Percentiles rank a stretch among this genome's conserved stretches.
These are phyloP conservation scores for Macropus fuliginosus DNA, from an alignment of 2,797 vertebrate species.

Conservation along the genomic window DNA sequence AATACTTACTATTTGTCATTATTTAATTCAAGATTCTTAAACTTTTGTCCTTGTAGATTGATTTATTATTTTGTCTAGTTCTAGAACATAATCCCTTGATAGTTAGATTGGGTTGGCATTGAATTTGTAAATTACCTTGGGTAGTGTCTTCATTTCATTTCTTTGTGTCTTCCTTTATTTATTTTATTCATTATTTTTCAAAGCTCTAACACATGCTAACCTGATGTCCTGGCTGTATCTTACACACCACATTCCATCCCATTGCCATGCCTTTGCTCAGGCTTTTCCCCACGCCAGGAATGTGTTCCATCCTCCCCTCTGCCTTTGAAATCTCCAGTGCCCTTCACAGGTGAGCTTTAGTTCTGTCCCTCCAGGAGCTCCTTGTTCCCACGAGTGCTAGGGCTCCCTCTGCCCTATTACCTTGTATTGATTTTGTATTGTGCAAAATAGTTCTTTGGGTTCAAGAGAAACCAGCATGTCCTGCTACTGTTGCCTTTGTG, in stretches of 20 bases:
- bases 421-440: neutral
- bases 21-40: neutral
- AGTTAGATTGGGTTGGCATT: neutral
- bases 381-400: neutral
- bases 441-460: neutral
- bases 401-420: neutral
- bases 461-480: neutral
- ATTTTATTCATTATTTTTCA: neutral
- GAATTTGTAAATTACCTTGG: neutral
- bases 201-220: neutral
- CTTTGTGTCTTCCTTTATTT: neutral
- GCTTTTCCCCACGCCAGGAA: neutral
- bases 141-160: neutral
- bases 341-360: neutral
- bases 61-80: neutral
- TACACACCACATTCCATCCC: neutral
- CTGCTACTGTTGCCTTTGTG: neutral
- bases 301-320: neutral
- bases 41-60: neutral
- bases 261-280: neutral
- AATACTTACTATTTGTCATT: neutral
- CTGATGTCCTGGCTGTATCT: neutral
- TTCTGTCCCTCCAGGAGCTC: neutral
- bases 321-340: neutral
- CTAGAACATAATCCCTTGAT: neutral